phyloP scores from a whole-genome alignment of 2,888 invertebrate genomes.

The Leucoma salicis region DNA sequence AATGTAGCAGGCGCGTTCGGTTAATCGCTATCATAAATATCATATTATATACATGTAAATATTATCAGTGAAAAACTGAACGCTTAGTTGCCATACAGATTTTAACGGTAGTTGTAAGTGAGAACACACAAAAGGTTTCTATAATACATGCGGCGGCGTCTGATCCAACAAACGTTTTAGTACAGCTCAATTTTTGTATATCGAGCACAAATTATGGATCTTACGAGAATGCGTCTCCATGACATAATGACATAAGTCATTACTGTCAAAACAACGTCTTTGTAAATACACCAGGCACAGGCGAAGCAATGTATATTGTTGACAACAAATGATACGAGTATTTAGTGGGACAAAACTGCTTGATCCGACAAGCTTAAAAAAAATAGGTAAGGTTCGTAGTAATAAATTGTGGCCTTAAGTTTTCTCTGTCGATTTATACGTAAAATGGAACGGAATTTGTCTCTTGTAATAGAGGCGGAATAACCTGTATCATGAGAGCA shows the following conservation, averaged over 20 bases:
- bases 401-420: constrained; percentile 77
- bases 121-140: constrained; percentile 50
- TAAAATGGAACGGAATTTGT: constrained; percentile 40
- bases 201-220: constrained; percentile 5
- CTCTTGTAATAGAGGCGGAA: constrained; percentile 45
- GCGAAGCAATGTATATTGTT: constrained; percentile 15
- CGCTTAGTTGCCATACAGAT: constrained; percentile 80
- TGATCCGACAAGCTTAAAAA: constrained; percentile 49
- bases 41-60: constrained; percentile 76
- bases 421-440: constrained; percentile 56
- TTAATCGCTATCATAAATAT: constrained; percentile 20
- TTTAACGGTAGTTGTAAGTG: constrained; percentile 72
- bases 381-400: constrained; percentile 59
- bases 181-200: neutral
- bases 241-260: constrained; percentile 17
- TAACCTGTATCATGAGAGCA: constrained; percentile 58
- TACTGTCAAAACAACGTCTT: constrained; percentile 25
- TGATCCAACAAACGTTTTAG: neutral
- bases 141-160: constrained; percentile 34
- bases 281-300: constrained; percentile 56
- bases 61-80: constrained; percentile 72
- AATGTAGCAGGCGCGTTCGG: constrained; percentile 15
- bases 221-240: neutral
- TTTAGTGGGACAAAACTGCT: constrained; percentile 46
- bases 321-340: constrained; percentile 28